These are phyloP conservation scores for Drosophila lowei DNA, from an alignment of 1,140 invertebrate genomes.

Conservation along the genomic window DNA sequence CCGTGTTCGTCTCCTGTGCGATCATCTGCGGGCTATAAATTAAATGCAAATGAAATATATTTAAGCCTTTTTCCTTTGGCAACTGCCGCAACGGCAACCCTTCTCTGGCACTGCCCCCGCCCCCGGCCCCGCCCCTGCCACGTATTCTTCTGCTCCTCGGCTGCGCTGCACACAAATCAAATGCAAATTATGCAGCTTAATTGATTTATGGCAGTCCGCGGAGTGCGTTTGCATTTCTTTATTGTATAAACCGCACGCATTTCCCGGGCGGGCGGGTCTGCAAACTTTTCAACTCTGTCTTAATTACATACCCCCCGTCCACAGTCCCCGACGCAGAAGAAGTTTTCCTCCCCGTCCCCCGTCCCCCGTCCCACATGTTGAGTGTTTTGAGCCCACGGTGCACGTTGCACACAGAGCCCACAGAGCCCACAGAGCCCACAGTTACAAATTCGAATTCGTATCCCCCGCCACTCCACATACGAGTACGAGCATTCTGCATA, in stretches of 20 bases:
- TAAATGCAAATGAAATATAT: conserved; percentile 63
- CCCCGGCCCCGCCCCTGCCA: too few relatives aligned
- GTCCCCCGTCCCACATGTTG: not conserved
- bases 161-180: conserved; percentile 64
- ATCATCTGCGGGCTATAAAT: conserved; percentile 60
- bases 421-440: conserved; percentile 18
- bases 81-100: conserved; percentile 16
- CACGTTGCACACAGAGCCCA: not conserved
- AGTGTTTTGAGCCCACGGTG: conserved; percentile 5
- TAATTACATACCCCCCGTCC: conserved; percentile 33
- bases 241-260: conserved; percentile 49
- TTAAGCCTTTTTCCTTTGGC: conserved; percentile 22
- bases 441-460: conserved; percentile 42
- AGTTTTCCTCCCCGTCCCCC: too few relatives aligned
- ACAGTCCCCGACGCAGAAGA: too few relatives aligned
- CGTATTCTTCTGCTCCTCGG: too few relatives aligned
- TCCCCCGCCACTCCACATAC: conserved; percentile 30
- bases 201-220: conserved; percentile 65
- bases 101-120: conserved; percentile 10
- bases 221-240: conserved; percentile 55
- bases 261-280: conserved; percentile 34
- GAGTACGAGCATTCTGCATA: conserved; percentile 59
- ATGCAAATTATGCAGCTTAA: conserved; percentile 78
- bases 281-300: conserved; percentile 73
- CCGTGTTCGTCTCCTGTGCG: conserved; percentile 35